Evolutionary conservation across 2,797 vertebrate species (phyloP).

Genomic region (Schizopygopsis pylzovi): DNA sequence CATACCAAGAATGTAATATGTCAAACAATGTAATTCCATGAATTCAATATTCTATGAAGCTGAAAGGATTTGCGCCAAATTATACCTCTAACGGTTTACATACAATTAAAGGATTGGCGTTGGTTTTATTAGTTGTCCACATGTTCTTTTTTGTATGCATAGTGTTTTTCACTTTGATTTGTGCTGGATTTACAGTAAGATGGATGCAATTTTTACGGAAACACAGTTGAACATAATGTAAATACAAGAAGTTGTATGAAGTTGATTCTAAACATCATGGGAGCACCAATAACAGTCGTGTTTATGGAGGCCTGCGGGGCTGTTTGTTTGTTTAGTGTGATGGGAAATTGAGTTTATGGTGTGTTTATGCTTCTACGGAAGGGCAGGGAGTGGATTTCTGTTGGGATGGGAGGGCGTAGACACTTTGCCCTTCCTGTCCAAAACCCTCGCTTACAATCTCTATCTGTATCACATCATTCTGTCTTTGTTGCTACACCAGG

Average conservation of each 20-base stretch:
- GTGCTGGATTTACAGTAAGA: not conserved
- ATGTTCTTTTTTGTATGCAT: too few relatives aligned
- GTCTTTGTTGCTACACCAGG: not conserved
- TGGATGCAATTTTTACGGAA: too few relatives aligned
- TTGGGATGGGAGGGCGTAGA: conserved; percentile 69
- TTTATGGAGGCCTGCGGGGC: not conserved
- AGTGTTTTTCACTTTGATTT: not conserved
- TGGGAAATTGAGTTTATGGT: conserved; percentile 60
- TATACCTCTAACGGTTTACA: not conserved
- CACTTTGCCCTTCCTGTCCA: conserved; percentile 75
- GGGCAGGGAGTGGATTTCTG: conserved; percentile 76
- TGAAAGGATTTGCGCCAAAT: too few relatives aligned
- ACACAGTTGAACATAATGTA: not conserved
- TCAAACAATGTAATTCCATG: too few relatives aligned
- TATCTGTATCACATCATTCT: not conserved
- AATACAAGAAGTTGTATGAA: too few relatives aligned
- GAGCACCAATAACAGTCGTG: not conserved
- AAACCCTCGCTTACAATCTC: conserved; percentile 13
- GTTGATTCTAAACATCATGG: not conserved
- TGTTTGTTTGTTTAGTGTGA: conserved; percentile 71
- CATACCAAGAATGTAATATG: too few relatives aligned
- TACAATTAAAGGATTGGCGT: not conserved
- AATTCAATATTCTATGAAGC: too few relatives aligned
- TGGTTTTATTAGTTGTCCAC: too few relatives aligned
- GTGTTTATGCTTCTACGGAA: conserved; percentile 77